Base-by-base conservation (phyloP, 2,113 vertebrate species). In the Salminus brasiliensis region DNA sequence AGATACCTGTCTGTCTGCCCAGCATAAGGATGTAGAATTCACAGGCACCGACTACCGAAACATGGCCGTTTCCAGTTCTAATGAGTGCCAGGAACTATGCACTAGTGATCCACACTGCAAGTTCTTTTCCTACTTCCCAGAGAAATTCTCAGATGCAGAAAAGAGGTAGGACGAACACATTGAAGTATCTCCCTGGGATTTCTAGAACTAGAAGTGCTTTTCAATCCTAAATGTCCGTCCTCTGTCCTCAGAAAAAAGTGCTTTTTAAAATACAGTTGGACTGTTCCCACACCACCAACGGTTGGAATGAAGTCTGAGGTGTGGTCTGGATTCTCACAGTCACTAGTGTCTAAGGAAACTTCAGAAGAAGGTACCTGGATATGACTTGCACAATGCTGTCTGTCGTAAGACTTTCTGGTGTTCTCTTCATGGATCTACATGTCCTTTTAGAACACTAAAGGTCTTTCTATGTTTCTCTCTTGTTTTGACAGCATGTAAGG, bases 61-160 rank as follows among this genome's bases (percentile, higher is more conserved):
- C 9, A 41, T 91, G 43, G 90, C 88, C 80, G 86, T 88, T 3
- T 45, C 81, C 3, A 68, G 80, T 81, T 59, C 72, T 18, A 32
- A 84, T 16, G 86, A 88, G 27, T 92, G 92, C 74, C 90, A 92
- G 84, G 80, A 74, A 39, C 78, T 32, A 27, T 93, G 92, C 85
- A 92, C 90, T 4, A 60, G 79, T 1, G 90, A 92, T 34, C 80
- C 87, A 4, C 16, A 0, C 12, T 93, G 91, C 49, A 79, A 87
- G 72, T 90, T 90, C 80, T 93, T 90, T 49, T 87, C 91, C 12
- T 90, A 83, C 2, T 0, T 21, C 4, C 10, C 72, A 13, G 55
- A 45, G 15, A 45, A 12, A 1, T 74, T 60, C 4, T n/a, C 60
- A 30, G 30, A 29, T 39, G 25, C 39, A 52, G 16, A 63, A 18